Percentiles rank a stretch among this genome's conserved stretches.
phyloP scores from a whole-genome alignment of 2,888 invertebrate genomes.

The Lordiphosa andalusiaca region DNA sequence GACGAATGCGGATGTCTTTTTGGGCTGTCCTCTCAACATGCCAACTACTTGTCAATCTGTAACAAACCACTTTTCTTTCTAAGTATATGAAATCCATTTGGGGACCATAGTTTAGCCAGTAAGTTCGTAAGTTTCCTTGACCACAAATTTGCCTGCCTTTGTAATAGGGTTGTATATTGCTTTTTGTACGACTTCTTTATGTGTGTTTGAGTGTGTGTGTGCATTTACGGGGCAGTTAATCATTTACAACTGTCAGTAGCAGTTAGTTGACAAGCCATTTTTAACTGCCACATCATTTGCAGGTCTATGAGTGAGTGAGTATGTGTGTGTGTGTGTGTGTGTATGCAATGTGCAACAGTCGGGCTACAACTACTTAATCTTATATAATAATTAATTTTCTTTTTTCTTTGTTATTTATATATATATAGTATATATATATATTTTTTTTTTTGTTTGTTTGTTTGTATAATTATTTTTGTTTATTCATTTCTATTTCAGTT shows the following conservation, averaged over 20 bases:
- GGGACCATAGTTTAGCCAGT: too few species aligned
- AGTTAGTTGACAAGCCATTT: constrained; percentile 12
- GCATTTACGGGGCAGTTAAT: constrained; percentile 21
- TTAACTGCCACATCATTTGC: constrained; percentile 17
- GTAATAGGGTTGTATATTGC: constrained; percentile 19
- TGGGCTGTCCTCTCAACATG: too few species aligned
- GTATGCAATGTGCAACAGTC: constrained; percentile 57
- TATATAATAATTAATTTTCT: constrained; percentile 49
- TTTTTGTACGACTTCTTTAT: constrained; percentile 17
- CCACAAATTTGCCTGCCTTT: neutral
- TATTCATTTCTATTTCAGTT: constrained; percentile 3
- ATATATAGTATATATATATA: too few species aligned
- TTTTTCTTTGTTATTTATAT: constrained; percentile 23
- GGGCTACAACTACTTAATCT: constrained; percentile 56
- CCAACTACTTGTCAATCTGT: constrained; percentile 2
- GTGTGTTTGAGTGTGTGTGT: constrained; percentile 16
- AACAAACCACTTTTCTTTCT: too few species aligned
- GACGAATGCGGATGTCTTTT: too few species aligned
- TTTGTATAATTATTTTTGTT: constrained; percentile 33
- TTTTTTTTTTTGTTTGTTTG: constrained; percentile 8
- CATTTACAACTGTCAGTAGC: constrained; percentile 45
- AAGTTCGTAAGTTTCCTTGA: too few species aligned
- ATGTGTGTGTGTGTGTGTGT: constrained; percentile 18
- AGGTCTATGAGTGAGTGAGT: constrained; percentile 16
- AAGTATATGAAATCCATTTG: too few species aligned